Conservation (phyloP, 1,140 invertebrate genomes). For the Drosophila pruinosa region DNA sequence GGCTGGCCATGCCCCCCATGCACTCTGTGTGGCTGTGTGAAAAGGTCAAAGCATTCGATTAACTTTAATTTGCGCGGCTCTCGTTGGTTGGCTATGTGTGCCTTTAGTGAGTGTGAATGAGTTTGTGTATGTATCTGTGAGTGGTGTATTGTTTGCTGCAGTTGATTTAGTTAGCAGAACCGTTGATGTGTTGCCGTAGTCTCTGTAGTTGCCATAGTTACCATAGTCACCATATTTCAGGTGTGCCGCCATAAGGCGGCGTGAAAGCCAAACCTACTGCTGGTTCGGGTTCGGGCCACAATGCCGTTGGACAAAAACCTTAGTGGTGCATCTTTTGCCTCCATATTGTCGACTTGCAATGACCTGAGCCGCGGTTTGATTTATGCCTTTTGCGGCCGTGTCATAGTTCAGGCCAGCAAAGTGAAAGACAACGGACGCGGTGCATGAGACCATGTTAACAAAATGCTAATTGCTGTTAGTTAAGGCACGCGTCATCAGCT, state of each 20-base stretch:
- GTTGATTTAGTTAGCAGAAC: conserved; percentile 66
- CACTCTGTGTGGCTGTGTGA: conserved; percentile 45
- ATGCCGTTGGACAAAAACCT: conserved; percentile 3
- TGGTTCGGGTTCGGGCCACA: background rate
- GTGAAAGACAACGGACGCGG: conserved; percentile 10
- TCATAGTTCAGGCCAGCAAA: conserved; percentile 61
- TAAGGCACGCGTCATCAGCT: conserved; percentile 50
- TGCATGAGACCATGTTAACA: conserved; percentile 21
- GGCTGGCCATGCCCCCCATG: conserved; percentile 47
- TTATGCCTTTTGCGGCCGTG: conserved; percentile 58
- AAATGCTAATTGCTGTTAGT: conserved; percentile 56
- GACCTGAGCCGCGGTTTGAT: conserved; percentile 45
- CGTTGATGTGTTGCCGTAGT: conserved; percentile 38
- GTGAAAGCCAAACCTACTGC: conserved; percentile 72
- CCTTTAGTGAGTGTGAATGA: background rate
- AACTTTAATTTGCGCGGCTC: conserved; percentile 71
- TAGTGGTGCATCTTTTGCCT: conserved; percentile 43
- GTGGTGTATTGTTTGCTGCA: conserved; percentile 54
- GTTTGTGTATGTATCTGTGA: conserved; percentile 21
- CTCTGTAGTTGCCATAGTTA: conserved; percentile 35
- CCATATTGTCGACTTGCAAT: conserved; percentile 50
- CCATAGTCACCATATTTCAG: conserved; percentile 44
- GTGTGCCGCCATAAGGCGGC: conserved; percentile 54
- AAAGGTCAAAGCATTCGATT: conserved; percentile 80
- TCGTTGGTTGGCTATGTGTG: background rate